A percentile compares a stretch with the other conserved stretches of the same genome.
These are phyloP conservation scores for Zoanthus sociatus DNA, from an alignment of 92 coral and sea anemone genomes.

Conservation along the genomic window DNA sequence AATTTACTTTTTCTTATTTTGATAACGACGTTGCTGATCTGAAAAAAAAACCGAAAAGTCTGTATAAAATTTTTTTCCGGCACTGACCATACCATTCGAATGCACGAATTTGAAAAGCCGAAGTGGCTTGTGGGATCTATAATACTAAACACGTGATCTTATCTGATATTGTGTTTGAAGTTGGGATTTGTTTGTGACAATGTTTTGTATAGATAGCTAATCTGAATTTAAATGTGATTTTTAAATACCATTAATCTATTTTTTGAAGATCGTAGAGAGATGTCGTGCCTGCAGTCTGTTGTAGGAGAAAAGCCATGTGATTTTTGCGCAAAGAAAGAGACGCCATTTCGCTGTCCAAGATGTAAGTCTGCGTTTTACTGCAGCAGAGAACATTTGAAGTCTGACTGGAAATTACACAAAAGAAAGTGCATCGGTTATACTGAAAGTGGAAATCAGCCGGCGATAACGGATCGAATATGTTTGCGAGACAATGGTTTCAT, in stretches of 20 bases:
- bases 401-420: constrained; percentile 45
- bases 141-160: background rate
- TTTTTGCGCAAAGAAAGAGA: constrained; percentile 42
- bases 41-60: no score
- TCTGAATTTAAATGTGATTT: constrained; percentile 14
- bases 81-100: background rate
- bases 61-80: background rate
- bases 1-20: no score
- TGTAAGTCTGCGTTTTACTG: constrained; percentile 43
- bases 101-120: background rate
- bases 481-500: constrained; percentile 42
- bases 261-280: constrained; percentile 8
- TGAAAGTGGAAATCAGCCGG: constrained; percentile 41
- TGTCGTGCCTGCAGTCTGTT: constrained; percentile 24
- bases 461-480: constrained; percentile 44
- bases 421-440: constrained; percentile 32
- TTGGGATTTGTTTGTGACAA: background rate
- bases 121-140: background rate
- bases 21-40: no score
- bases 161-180: background rate
- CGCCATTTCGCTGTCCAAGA: constrained; percentile 46
- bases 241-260: background rate
- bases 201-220: constrained; percentile 3
- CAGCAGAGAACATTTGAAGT: constrained; percentile 38
- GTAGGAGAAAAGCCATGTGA: constrained; percentile 17